Conservation (phyloP, 2,113 vertebrate genomes). For the Vimba vimba region DNA sequence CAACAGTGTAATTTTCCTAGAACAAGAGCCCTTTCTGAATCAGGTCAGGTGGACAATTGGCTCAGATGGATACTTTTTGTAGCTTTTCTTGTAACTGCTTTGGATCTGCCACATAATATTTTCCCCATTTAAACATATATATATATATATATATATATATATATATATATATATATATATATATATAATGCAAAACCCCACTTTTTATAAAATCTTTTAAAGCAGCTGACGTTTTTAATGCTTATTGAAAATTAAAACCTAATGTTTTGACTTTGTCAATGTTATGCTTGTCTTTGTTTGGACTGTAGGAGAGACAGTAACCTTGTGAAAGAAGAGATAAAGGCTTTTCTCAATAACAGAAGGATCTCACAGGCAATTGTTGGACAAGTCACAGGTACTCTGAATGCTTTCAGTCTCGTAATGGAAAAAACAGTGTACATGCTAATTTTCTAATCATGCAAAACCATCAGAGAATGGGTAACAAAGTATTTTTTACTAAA, state of each 20-base stretch:
- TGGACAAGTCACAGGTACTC: constrained; percentile 82
- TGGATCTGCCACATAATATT: not conserved
- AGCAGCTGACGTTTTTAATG: not conserved
- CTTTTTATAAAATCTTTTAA: not conserved
- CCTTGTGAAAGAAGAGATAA: constrained; percentile 85
- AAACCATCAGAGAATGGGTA: not conserved
- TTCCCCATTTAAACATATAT: not conserved
- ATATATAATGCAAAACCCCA: not conserved
- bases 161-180: too few species aligned
- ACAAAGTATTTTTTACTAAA: not conserved
- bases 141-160: too few species aligned
- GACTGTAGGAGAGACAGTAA: constrained; percentile 81
- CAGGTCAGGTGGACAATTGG: constrained; percentile 66
- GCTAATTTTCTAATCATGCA: not conserved
- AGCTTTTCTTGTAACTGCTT: not conserved
- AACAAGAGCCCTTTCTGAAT: constrained; percentile 68
- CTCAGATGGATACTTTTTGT: constrained; percentile 12
- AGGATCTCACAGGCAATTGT: constrained; percentile 85
- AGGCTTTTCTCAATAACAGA: constrained; percentile 82
- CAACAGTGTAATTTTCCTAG: constrained; percentile 63
- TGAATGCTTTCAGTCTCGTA: not conserved
- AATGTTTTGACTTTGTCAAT: not conserved
- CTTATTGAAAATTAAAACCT: not conserved
- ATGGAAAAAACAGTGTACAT: not conserved
- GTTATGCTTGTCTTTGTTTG: constrained; percentile 42